Percentiles rank a stretch among this genome's conserved stretches.
Conservation (phyloP, 1,140 invertebrate species). For the Pseudachorutes palmiensis region DNA sequence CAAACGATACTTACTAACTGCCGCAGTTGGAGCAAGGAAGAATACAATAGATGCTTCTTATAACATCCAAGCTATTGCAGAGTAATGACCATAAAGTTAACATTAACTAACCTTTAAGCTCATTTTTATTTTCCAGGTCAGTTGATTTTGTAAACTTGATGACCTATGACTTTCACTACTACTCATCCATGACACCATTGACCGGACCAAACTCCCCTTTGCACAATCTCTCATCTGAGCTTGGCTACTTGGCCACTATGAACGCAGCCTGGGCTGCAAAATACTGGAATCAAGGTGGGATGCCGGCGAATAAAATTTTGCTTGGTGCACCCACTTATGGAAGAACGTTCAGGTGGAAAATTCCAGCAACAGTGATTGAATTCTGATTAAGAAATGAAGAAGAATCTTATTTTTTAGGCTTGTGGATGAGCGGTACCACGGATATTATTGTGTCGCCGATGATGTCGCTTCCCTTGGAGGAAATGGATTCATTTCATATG, state of each 20-base stretch:
- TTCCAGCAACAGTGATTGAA: no score
- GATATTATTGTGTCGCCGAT: constrained; percentile 59
- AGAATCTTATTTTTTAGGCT: constrained; percentile 45
- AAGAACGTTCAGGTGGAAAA: constrained; percentile 60
- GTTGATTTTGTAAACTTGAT: constrained; percentile 80
- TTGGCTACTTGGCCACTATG: constrained; percentile 57
- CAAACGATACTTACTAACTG: constrained; percentile 50
- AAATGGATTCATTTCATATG: constrained; percentile 62
- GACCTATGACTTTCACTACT: constrained; percentile 83
- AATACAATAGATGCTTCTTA: constrained; percentile 65
- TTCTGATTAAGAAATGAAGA: not conserved
- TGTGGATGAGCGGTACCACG: constrained; percentile 56
- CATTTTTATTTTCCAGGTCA: constrained; percentile 48
- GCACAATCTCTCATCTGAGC: constrained; percentile 52
- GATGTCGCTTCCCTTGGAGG: constrained; percentile 57
- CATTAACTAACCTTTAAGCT: not conserved
- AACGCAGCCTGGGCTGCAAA: constrained; percentile 75
- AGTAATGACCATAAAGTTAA: constrained; percentile 45
- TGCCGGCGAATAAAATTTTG: constrained; percentile 72
- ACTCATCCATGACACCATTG: constrained; percentile 61
- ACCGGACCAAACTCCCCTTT: constrained; percentile 76
- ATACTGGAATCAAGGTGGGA: constrained; percentile 69
- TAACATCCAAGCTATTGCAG: constrained; percentile 62
- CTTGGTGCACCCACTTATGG: constrained; percentile 86
- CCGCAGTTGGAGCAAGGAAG: constrained; percentile 65